A percentile compares a stretch with the other conserved stretches of the same genome.
phyloP scores from a whole-genome alignment of 1,140 invertebrate species.

The Heliconius congener region DNA sequence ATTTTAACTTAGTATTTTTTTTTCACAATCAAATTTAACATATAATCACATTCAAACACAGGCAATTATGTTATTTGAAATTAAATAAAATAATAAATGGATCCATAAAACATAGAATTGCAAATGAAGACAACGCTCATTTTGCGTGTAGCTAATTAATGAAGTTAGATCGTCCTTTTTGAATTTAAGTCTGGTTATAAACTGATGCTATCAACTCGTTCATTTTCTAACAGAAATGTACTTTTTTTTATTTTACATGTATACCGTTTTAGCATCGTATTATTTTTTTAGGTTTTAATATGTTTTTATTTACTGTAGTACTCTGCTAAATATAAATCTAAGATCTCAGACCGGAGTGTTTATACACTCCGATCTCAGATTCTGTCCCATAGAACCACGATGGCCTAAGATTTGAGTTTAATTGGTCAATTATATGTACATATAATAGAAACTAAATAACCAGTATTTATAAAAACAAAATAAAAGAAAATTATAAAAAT shows the following conservation, averaged over 20 bases:
- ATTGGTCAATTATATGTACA: too few species aligned
- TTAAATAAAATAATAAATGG: background rate
- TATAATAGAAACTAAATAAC: too few species aligned
- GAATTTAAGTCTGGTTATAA: constrained; percentile 7
- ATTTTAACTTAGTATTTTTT: too few species aligned
- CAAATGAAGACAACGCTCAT: constrained; percentile 16
- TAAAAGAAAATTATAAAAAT: too few species aligned
- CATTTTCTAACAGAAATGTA: background rate
- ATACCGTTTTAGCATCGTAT: background rate
- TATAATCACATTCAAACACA: background rate
- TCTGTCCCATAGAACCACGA: too few species aligned
- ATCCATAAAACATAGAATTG: background rate
- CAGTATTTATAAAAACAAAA: too few species aligned
- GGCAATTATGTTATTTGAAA: background rate
- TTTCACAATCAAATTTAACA: background rate
- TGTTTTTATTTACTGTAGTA: too few species aligned
- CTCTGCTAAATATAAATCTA: too few species aligned
- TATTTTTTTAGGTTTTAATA: background rate
- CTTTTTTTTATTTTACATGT: background rate
- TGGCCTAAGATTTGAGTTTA: too few species aligned
- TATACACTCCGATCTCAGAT: too few species aligned
- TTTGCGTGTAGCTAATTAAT: constrained; percentile 26
- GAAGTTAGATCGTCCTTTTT: constrained; percentile 6
- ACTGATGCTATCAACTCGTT: constrained; percentile 15
- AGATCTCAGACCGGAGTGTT: too few species aligned